phyloP scores from a whole-genome alignment of 2,113 vertebrate species.

The Myotis lucifugus region DNA sequence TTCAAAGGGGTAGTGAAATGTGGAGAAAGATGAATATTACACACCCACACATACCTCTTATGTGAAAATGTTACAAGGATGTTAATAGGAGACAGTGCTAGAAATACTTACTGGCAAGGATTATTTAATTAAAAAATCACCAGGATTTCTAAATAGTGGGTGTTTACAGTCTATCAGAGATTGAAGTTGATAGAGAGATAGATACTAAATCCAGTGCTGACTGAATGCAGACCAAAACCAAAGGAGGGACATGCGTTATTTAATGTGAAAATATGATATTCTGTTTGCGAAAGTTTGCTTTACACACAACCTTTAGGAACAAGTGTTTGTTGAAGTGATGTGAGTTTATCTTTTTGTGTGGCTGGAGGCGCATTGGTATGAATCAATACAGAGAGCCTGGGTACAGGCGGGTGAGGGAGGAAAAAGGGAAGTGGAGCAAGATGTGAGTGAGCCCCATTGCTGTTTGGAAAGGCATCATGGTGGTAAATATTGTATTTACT shows the following conservation, averaged over 20 bases:
- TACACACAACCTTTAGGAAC: neutral
- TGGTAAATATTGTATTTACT: neutral
- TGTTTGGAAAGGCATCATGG: neutral
- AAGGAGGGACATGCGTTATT: neutral
- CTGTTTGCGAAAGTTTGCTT: constrained; percentile 36
- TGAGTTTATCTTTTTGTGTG: neutral
- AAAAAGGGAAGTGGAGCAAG: neutral
- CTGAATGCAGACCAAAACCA: neutral
- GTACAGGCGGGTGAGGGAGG: no score
- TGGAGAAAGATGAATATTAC: neutral
- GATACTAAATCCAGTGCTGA: neutral
- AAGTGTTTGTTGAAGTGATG: neutral
- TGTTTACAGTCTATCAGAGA: neutral
- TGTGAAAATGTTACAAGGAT: neutral
- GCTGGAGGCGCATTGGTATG: neutral
- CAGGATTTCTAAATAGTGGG: neutral
- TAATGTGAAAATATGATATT: neutral
- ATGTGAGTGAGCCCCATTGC: neutral
- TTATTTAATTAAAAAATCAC: constrained; percentile 32
- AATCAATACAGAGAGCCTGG: neutral
- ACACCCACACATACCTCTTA: neutral
- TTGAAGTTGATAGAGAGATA: neutral
- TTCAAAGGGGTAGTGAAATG: constrained; percentile 13
- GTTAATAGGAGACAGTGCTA: neutral
- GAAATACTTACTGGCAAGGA: neutral